phyloP scores from a whole-genome alignment of 2,888 invertebrate genomes.

The Galeruca laticollis region DNA sequence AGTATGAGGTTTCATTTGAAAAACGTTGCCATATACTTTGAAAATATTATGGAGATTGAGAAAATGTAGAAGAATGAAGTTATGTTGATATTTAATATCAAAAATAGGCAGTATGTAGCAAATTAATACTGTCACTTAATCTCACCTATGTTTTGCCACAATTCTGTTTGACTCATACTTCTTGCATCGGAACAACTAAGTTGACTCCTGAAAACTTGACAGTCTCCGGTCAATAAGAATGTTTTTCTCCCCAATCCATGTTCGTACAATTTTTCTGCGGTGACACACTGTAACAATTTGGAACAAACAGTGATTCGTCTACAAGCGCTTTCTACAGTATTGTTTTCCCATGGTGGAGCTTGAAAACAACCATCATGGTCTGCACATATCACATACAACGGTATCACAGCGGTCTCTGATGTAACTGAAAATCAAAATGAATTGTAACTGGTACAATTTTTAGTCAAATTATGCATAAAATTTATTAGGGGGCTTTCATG shows the following conservation, averaged over 20 bases:
- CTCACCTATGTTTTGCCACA: constrained; percentile 75
- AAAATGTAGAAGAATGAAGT: too few species aligned
- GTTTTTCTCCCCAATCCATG: constrained; percentile 83
- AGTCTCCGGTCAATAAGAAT: constrained; percentile 83
- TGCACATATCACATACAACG: constrained; percentile 86
- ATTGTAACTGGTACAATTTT: background rate
- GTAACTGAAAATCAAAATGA: constrained; percentile 10
- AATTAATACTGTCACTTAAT: background rate
- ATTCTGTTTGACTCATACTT: constrained; percentile 79
- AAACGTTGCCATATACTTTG: too few species aligned
- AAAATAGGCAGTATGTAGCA: background rate
- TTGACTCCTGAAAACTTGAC: constrained; percentile 80
- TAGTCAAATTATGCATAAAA: too few species aligned
- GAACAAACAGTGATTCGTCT: constrained; percentile 81
- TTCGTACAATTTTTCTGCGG: constrained; percentile 88
- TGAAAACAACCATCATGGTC: constrained; percentile 86
- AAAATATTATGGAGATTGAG: too few species aligned
- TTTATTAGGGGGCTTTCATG: too few species aligned
- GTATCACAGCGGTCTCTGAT: constrained; percentile 71
- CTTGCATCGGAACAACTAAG: constrained; percentile 79
- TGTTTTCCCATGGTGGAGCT: constrained; percentile 67
- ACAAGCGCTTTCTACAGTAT: constrained; percentile 79
- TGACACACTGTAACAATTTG: constrained; percentile 85
- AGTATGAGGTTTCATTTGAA: too few species aligned
- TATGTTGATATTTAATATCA: too few species aligned